Percentiles rank a stretch among this genome's conserved stretches.
phyloP scores from a whole-genome alignment of 2,888 invertebrate species.

The Chloroclysta siterata region DNA sequence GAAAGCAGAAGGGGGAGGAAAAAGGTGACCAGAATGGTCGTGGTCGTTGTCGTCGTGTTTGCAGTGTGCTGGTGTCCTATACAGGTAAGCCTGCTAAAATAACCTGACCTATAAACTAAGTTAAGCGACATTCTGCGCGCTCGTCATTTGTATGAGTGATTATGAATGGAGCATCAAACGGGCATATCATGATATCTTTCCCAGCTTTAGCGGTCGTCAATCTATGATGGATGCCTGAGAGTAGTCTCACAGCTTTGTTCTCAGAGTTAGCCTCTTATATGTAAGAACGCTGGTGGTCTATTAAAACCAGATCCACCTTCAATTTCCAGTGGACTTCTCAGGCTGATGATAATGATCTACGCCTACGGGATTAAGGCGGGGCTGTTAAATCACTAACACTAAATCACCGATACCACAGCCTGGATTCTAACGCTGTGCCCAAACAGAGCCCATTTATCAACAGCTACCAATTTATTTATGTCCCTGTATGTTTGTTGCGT shows the following conservation, averaged over 20 bases:
- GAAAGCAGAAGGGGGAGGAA: slow-evolving; percentile 93
- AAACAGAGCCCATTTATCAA: background rate
- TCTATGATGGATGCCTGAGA: too few relatives aligned
- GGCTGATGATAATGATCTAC: background rate
- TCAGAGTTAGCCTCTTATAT: too few relatives aligned
- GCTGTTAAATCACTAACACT: background rate
- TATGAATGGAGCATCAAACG: too few relatives aligned
- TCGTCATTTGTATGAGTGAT: too few relatives aligned
- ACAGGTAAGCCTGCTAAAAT: slow-evolving; percentile 89
- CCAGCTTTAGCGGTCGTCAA: too few relatives aligned
- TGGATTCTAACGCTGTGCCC: background rate
- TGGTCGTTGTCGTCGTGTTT: slow-evolving; percentile 95
- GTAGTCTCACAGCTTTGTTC: too few relatives aligned
- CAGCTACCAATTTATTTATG: background rate
- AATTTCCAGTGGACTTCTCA: background rate
- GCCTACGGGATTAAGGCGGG: background rate
- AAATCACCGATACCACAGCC: background rate
- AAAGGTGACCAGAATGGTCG: slow-evolving; percentile 96
- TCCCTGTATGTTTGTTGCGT: background rate
- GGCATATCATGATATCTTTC: too few relatives aligned
- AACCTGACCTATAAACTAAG: too few relatives aligned
- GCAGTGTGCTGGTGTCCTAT: slow-evolving; percentile 98
- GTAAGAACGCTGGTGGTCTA: background rate
- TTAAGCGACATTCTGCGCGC: too few relatives aligned
- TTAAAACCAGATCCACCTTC: too few relatives aligned